A percentile compares a stretch with the other conserved stretches of the same genome.
These are phyloP conservation scores for Stichopus chloronotus DNA, from an alignment of 35 echinoderm and acorn worm genomes.

Conservation along the genomic window DNA sequence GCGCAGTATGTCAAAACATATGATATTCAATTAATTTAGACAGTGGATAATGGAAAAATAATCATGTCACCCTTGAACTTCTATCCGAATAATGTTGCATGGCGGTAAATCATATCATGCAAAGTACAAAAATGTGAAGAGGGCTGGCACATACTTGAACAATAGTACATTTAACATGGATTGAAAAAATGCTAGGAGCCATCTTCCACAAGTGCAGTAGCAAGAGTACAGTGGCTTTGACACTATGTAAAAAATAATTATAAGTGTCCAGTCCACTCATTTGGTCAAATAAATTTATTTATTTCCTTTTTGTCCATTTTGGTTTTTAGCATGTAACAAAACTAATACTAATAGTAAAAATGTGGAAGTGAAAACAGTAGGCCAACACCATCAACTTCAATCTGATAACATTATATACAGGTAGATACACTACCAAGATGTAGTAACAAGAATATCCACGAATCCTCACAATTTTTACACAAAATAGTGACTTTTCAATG, in stretches of 20 bases:
- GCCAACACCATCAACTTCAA: background rate
- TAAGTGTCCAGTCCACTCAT: background rate
- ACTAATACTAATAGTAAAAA: background rate
- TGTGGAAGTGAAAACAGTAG: background rate
- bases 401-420: background rate
- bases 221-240: background rate
- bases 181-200: background rate
- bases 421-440: no score
- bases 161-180: background rate
- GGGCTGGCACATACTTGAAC: background rate
- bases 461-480: background rate
- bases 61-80: background rate
- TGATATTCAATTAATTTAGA: background rate
- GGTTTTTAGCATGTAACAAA: background rate
- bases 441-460: no score
- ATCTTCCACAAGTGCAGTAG: background rate
- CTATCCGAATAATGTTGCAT: background rate
- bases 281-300: background rate
- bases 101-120: background rate
- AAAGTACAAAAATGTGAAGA: background rate
- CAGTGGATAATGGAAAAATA: background rate
- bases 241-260: background rate
- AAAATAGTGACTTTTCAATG: slow-evolving; percentile 4
- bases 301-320: background rate
- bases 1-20: background rate